These are phyloP conservation scores for Pomacea maculata DNA, from an alignment of 1,140 invertebrate species.

Conservation along the genomic window DNA sequence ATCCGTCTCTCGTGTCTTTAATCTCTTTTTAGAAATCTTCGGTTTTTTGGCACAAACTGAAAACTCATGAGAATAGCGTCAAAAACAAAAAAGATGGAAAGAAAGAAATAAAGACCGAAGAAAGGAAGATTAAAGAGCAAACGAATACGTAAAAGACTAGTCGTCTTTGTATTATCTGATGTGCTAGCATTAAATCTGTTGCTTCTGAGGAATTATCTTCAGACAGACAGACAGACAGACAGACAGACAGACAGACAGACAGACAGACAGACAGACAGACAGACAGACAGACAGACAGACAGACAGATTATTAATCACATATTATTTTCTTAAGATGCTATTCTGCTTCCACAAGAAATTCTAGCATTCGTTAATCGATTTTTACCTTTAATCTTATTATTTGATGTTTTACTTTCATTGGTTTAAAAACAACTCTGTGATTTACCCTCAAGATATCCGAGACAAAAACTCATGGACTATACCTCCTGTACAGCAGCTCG, in stretches of 20 bases:
- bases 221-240: constrained; percentile 22
- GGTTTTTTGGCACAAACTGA: neutral
- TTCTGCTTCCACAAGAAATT: too few species aligned
- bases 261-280: constrained; percentile 31
- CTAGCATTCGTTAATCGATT: too few species aligned
- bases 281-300: constrained; percentile 38
- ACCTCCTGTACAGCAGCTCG: too few species aligned
- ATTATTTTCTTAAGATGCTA: too few species aligned
- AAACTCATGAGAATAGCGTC: neutral
- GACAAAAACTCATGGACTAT: too few species aligned
- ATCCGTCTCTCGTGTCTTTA: too few species aligned
- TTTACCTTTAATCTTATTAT: too few species aligned
- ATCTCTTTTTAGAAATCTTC: too few species aligned
- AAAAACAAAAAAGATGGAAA: neutral
- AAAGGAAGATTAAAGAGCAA: neutral
- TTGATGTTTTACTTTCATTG: too few species aligned
- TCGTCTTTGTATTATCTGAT: neutral
- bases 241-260: constrained; percentile 34
- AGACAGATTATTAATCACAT: constrained; percentile 12
- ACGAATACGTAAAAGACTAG: neutral
- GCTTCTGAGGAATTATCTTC: neutral
- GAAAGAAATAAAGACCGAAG: neutral
- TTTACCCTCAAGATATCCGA: too few species aligned
- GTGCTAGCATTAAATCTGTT: too few species aligned
- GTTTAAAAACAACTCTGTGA: too few species aligned